Conservation (phyloP, 23 tunicate genomes). For the Trididemnum nubilum region DNA sequence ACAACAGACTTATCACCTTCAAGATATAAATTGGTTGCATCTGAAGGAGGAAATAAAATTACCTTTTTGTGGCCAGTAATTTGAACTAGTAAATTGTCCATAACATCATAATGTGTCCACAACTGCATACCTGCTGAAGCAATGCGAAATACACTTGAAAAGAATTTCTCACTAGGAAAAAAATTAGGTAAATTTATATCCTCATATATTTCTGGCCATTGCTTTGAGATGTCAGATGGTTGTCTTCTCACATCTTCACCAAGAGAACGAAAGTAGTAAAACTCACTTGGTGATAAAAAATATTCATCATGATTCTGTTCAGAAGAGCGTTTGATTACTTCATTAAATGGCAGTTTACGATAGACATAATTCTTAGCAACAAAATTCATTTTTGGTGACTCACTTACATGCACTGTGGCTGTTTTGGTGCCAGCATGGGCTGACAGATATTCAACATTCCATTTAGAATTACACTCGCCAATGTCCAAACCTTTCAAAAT, state of each 20-base stretch:
- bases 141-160: slow-evolving; percentile 90
- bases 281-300: slow-evolving; percentile 64
- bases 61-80: slow-evolving; percentile 78
- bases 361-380: slow-evolving; percentile 67
- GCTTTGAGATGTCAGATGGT: slow-evolving; percentile 59
- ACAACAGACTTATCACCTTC: slow-evolving; percentile 83
- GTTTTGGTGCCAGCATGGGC: slow-evolving; percentile 22
- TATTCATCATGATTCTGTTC: slow-evolving; percentile 49
- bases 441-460: slow-evolving; percentile 70
- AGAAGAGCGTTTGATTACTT: slow-evolving; percentile 65
- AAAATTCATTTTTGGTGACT: slow-evolving; percentile 80
- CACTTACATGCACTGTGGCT: slow-evolving; percentile 68
- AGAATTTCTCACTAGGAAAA: slow-evolving; percentile 59
- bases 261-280: slow-evolving; percentile 83
- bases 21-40: slow-evolving; percentile 73
- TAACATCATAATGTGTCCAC: slow-evolving; percentile 98
- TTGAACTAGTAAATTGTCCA: slow-evolving; percentile 94
- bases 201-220: slow-evolving; percentile 69
- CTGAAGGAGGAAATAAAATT: slow-evolving; percentile 83
- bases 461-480: slow-evolving; percentile 65
- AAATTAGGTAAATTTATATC: slow-evolving; percentile 70
- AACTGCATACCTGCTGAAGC: slow-evolving; percentile 87
- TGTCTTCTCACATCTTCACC: slow-evolving; percentile 82
- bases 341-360: slow-evolving; percentile 62
- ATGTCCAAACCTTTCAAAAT: slow-evolving; percentile 72